Percentiles rank a stretch among this genome's conserved stretches.
These are phyloP conservation scores for Scaptomyza reducta DNA, from an alignment of 2,888 invertebrate species.

Conservation along the genomic window DNA sequence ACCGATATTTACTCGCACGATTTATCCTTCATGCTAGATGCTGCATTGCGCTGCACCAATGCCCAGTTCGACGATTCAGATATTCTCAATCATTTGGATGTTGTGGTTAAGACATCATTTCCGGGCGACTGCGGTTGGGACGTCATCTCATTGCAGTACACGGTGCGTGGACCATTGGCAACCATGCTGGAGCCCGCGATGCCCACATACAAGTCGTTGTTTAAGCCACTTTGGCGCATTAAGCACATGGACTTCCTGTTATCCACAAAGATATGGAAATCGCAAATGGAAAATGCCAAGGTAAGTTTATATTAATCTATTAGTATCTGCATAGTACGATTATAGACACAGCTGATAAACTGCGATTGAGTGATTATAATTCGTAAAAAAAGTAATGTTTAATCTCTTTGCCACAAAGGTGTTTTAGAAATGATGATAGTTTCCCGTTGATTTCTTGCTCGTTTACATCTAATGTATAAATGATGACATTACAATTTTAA, in stretches of 20 bases:
- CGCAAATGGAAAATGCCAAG: conserved; percentile 84
- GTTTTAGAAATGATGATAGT: neutral
- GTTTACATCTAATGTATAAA: neutral
- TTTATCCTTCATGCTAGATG: conserved; percentile 92
- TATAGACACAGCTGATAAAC: neutral
- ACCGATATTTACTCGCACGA: conserved; percentile 94
- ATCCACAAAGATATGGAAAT: conserved; percentile 84
- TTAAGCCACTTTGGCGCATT: conserved; percentile 84
- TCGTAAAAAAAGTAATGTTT: neutral
- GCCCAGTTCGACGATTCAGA: conserved; percentile 97
- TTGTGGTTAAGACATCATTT: conserved; percentile 87
- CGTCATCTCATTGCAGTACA: conserved; percentile 83
- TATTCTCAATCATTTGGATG: conserved; percentile 94
- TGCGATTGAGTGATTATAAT: neutral
- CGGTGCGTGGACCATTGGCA: conserved; percentile 83
- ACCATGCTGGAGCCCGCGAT: conserved; percentile 84
- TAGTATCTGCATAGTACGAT: neutral
- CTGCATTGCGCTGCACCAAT: conserved; percentile 95
- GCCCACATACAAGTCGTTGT: conserved; percentile 83
- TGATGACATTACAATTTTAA: neutral
- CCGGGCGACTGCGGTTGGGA: conserved; percentile 84
- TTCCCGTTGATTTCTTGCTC: neutral
- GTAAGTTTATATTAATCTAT: conserved; percentile 62
- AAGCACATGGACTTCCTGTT: conserved; percentile 84
- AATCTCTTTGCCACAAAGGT: neutral